A percentile compares a stretch with the other conserved stretches of the same genome.
phyloP scores from a whole-genome alignment of 2,888 invertebrate genomes.

The Sminthurides aquaticus region DNA sequence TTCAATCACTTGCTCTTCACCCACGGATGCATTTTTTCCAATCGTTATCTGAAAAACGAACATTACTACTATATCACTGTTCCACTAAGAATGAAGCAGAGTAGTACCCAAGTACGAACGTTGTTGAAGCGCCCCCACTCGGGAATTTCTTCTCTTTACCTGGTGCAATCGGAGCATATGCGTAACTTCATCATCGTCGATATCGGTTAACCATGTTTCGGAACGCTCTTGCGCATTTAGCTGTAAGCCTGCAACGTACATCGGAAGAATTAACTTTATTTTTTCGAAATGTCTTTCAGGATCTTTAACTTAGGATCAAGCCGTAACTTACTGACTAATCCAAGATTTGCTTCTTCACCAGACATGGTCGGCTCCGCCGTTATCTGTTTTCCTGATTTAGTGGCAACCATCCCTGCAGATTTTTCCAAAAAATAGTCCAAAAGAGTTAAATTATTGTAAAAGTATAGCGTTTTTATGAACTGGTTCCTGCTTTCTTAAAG shows the following conservation, averaged over 20 bases:
- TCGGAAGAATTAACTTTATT: too few species aligned
- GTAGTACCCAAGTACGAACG: too few species aligned
- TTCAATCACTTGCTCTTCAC: constrained; percentile 15
- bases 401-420: neutral
- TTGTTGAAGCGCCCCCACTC: too few species aligned
- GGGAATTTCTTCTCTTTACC: neutral
- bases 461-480: too few species aligned
- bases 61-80: too few species aligned
- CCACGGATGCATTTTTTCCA: constrained; percentile 1
- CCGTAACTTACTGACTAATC: constrained; percentile 12
- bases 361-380: neutral
- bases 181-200: constrained; percentile 10
- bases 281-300: neutral
- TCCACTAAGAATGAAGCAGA: too few species aligned
- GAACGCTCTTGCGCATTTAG: neutral
- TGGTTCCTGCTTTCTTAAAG: too few species aligned
- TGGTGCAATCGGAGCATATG: constrained; percentile 11
- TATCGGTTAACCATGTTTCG: constrained; percentile 1
- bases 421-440: too few species aligned
- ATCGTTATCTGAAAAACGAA: neutral
- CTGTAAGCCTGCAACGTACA: constrained; percentile 3
- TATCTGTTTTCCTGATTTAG: neutral
- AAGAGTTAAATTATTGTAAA: neutral
- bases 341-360: constrained; percentile 12
- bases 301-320: neutral